A percentile compares a stretch with the other conserved stretches of the same genome.
These are phyloP conservation scores for Sycophila sp. DNA, from an alignment of 1,140 invertebrate genomes.

Conservation along the genomic window DNA sequence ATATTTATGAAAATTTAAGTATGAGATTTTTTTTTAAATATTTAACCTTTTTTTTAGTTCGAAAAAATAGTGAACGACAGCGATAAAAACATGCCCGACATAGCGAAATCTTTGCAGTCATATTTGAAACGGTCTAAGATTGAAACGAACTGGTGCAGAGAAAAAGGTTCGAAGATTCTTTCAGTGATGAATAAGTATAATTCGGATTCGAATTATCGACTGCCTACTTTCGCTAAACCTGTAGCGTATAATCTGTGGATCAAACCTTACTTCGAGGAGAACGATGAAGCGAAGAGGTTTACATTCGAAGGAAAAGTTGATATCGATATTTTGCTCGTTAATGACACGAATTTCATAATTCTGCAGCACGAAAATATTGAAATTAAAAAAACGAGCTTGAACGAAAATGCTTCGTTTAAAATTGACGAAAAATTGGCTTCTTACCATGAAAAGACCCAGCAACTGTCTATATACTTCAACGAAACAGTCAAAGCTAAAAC, in stretches of 20 bases:
- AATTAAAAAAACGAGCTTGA: too few species aligned
- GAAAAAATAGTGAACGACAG: constrained; percentile 22
- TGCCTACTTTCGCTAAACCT: constrained; percentile 49
- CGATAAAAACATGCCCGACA: not conserved
- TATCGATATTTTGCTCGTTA: constrained; percentile 44
- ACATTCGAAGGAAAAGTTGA: constrained; percentile 50
- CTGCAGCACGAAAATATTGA: too few species aligned
- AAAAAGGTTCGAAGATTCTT: constrained; percentile 40
- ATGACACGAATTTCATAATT: too few species aligned
- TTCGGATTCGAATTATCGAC: constrained; percentile 40
- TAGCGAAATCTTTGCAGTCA: constrained; percentile 9
- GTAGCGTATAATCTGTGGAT: constrained; percentile 49
- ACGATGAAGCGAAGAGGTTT: constrained; percentile 46
- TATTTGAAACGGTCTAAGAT: constrained; percentile 20
- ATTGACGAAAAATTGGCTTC: too few species aligned
- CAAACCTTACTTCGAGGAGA: constrained; percentile 48
- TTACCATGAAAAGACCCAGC: constrained; percentile 27
- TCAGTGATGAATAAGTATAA: constrained; percentile 43
- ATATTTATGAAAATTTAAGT: not conserved
- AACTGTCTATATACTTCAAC: constrained; percentile 42
- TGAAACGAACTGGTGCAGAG: constrained; percentile 48
- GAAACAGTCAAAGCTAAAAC: constrained; percentile 38
- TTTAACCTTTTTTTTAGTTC: constrained; percentile 41
- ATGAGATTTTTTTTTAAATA: not conserved
- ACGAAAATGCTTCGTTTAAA: too few species aligned